Evolutionary conservation across 2,797 vertebrate genomes (phyloP).

Genomic region (Eulemur mongoz): DNA sequence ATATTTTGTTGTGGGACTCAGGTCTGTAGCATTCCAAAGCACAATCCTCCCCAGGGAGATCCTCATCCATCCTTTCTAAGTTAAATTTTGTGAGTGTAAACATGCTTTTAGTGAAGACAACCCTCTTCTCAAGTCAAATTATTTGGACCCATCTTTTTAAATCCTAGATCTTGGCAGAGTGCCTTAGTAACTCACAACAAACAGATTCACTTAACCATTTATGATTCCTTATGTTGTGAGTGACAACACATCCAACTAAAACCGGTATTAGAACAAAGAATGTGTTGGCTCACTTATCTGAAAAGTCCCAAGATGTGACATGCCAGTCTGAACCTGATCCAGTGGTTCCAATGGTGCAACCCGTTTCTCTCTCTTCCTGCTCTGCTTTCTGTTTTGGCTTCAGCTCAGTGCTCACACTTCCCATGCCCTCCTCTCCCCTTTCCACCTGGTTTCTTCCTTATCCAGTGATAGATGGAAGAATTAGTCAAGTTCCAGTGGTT

Average conservation of each 20-base stretch:
- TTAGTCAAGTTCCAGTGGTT: not conserved
- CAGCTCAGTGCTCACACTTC: not conserved
- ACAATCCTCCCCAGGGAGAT: not conserved
- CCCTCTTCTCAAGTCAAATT: not conserved
- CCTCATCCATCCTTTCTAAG: not conserved
- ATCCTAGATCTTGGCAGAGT: not conserved
- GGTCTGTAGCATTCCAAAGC: slow-evolving; percentile 22
- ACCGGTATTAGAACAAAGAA: not conserved
- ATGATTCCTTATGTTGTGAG: not conserved
- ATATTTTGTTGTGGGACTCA: not conserved
- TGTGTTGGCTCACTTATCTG: not conserved
- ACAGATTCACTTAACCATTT: not conserved
- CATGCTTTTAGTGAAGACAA: not conserved
- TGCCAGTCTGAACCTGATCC: not conserved
- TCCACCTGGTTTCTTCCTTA: not conserved
- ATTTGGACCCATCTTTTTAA: not conserved
- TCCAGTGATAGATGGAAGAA: not conserved
- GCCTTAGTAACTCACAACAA: not conserved
- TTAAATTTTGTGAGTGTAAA: not conserved
- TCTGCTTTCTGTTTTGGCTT: not conserved
- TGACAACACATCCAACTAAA: not conserved
- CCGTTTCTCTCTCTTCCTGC: not conserved
- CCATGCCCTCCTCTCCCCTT: not conserved
- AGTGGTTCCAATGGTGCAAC: not conserved
- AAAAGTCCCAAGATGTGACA: not conserved